A percentile compares a stretch with the other conserved stretches of the same genome.
phyloP scores from a whole-genome alignment of 30 jellyfish, hydroid and myxozoan species.

The Aurelia sp. region DNA sequence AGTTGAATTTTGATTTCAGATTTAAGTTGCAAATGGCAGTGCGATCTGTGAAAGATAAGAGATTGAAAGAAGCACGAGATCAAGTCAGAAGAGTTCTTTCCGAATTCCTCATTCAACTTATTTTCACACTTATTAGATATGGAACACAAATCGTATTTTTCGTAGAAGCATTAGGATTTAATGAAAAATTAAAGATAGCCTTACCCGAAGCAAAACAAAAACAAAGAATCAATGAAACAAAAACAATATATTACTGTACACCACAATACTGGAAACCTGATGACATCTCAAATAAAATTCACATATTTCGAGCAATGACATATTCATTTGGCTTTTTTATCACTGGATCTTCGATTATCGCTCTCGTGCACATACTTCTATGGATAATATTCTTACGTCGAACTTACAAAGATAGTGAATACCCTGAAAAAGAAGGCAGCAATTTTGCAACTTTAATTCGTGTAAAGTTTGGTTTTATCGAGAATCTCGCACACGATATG shows the following conservation, averaged over 20 bases:
- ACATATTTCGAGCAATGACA: slow-evolving; percentile 5
- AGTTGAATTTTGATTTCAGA: no score
- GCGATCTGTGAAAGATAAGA: slow-evolving; percentile 57
- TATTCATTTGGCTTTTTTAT: slow-evolving; percentile 28
- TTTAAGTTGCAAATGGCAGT: neutral
- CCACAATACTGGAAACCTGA: slow-evolving; percentile 45
- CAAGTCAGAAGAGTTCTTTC: slow-evolving; percentile 10
- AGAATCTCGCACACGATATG: slow-evolving; percentile 52
- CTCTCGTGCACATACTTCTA: neutral
- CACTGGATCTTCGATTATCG: slow-evolving; percentile 19
- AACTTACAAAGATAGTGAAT: neutral
- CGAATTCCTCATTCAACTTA: slow-evolving; percentile 33
- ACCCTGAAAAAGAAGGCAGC: slow-evolving; percentile 19
- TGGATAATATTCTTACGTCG: slow-evolving; percentile 29
- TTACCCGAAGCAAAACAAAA: neutral
- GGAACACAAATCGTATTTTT: slow-evolving; percentile 42
- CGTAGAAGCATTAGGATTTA: slow-evolving; percentile 25
- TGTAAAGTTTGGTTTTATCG: slow-evolving; percentile 37
- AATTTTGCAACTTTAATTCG: slow-evolving; percentile 21
- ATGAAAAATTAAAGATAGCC: neutral
- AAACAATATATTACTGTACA: slow-evolving; percentile 22
- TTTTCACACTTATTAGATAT: slow-evolving; percentile 29
- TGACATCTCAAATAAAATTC: neutral
- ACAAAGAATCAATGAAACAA: slow-evolving; percentile 23
- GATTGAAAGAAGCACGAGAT: slow-evolving; percentile 23